A percentile compares a stretch with the other conserved stretches of the same genome.
Conservation (phyloP, 1,140 invertebrate species). For the Cyclargus thomasi region DNA sequence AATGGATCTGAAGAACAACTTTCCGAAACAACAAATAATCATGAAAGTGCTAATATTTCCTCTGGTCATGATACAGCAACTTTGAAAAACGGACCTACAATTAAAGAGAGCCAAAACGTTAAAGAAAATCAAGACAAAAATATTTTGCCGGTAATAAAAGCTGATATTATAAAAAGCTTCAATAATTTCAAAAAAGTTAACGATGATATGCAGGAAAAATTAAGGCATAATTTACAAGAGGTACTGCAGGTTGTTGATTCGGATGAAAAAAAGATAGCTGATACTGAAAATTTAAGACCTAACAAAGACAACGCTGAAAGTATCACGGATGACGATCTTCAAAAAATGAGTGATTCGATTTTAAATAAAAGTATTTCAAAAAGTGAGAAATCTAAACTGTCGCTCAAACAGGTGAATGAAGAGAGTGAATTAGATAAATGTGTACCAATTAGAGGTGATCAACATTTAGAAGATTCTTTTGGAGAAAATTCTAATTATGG, state of each 20-base stretch:
- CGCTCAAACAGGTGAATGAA: background rate
- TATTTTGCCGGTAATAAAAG: slow-evolving; percentile 19
- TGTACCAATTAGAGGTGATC: background rate
- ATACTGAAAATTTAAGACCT: background rate
- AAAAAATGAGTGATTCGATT: slow-evolving; percentile 8
- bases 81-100: background rate
- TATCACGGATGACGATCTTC: background rate
- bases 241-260: background rate
- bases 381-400: background rate
- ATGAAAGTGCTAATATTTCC: background rate
- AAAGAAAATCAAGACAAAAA: background rate
- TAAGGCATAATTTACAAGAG: background rate
- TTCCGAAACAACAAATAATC: background rate
- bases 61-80: background rate
- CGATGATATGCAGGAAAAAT: slow-evolving; percentile 3
- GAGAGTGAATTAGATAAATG: background rate
- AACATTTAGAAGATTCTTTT: background rate
- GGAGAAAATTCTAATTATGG: background rate
- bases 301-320: background rate
- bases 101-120: background rate
- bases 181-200: slow-evolving; percentile 10
- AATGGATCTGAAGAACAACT: background rate
- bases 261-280: background rate
- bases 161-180: slow-evolving; percentile 22
- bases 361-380: background rate